Conservation (phyloP, 2,888 invertebrate species). For the Nebria salina region DNA sequence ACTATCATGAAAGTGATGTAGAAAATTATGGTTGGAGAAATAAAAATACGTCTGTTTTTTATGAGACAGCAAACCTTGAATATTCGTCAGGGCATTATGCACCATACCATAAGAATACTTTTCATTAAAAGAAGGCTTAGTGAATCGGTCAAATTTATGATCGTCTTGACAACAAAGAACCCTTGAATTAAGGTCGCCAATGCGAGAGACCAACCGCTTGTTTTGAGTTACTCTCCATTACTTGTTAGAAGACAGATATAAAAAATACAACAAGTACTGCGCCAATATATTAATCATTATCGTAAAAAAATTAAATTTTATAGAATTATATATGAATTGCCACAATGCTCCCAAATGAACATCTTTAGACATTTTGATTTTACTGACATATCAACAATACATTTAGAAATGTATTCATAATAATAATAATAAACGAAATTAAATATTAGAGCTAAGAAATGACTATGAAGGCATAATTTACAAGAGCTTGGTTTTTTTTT, state of each 20-base stretch:
- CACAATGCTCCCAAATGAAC: no score
- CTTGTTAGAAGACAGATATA: background rate
- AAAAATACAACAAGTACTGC: background rate
- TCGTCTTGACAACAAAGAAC: conserved; percentile 44
- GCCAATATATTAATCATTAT: background rate
- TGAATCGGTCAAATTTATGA: conserved; percentile 43
- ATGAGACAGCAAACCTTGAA: background rate
- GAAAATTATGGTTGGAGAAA: background rate
- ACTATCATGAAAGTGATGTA: background rate
- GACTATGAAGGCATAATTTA: no score
- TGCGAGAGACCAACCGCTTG: background rate
- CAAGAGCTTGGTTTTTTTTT: no score
- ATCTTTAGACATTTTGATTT: no score
- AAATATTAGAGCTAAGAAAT: no score
- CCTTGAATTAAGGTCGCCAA: conserved; percentile 38
- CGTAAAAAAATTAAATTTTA: no score
- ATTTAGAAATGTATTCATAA: no score
- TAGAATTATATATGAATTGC: no score
- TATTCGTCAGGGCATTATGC: background rate
- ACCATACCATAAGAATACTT: conserved; percentile 17
- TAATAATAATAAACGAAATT: no score
- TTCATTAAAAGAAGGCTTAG: conserved; percentile 40
- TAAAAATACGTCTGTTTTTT: background rate
- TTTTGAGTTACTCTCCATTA: background rate
- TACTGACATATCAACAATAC: no score